phyloP scores from a whole-genome alignment of 2,888 invertebrate genomes.

The Pyrrhia umbra region DNA sequence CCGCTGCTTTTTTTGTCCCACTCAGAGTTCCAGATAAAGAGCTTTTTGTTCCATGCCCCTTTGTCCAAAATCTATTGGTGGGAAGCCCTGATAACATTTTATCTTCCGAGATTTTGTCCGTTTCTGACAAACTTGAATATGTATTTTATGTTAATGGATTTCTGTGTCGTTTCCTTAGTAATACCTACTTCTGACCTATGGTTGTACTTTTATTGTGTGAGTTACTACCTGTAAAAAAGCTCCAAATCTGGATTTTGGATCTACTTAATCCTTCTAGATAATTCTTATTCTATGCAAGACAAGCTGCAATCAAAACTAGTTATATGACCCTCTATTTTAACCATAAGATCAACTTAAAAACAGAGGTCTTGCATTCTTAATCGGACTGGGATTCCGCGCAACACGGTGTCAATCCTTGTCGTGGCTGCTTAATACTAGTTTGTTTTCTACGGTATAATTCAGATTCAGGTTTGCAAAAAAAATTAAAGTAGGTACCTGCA shows the following conservation, averaged over 20 bases:
- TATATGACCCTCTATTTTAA: too few species aligned
- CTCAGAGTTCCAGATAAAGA: conserved; percentile 77
- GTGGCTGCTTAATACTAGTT: background rate
- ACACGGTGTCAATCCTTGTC: background rate
- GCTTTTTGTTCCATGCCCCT: conserved; percentile 78
- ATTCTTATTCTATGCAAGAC: too few species aligned
- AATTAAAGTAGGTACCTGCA: conserved; percentile 1
- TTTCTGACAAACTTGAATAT: conserved; percentile 14
- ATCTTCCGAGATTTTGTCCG: conserved; percentile 31
- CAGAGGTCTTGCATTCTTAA: too few species aligned
- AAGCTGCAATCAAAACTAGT: too few species aligned
- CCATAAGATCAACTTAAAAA: too few species aligned
- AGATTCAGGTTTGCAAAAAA: conserved; percentile 9
- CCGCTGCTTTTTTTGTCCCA: conserved; percentile 81
- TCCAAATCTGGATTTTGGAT: too few species aligned
- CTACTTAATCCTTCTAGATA: too few species aligned
- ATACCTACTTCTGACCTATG: background rate
- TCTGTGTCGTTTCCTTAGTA: conserved; percentile 13
- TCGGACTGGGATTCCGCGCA: too few species aligned
- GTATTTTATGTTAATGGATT: conserved; percentile 3
- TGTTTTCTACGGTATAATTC: background rate
- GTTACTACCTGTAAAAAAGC: too few species aligned
- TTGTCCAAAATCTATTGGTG: conserved; percentile 71
- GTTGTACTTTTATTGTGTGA: too few species aligned
- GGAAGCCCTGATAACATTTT: conserved; percentile 42